phyloP scores from a whole-genome alignment of 2,888 invertebrate genomes.

The Diaphora mendica region DNA sequence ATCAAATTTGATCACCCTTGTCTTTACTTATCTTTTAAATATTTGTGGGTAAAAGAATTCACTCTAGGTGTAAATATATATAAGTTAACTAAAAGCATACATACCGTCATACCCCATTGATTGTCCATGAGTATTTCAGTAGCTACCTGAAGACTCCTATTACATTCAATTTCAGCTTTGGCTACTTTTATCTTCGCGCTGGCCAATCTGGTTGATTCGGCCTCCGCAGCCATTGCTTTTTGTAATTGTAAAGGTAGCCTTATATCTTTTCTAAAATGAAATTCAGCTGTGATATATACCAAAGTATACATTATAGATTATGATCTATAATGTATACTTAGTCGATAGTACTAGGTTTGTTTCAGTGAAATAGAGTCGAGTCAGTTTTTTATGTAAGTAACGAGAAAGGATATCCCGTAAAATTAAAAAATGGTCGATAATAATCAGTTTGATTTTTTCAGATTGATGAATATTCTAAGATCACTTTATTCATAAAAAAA shows the following conservation, averaged over 20 bases:
- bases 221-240: conserved; percentile 88
- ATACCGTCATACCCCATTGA: conserved; percentile 79
- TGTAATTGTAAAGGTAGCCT: conserved; percentile 80
- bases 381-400: not conserved
- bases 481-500: too few species aligned
- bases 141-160: conserved; percentile 87
- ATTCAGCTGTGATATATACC: not conserved
- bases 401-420: not conserved
- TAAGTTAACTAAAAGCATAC: conserved; percentile 27
- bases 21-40: not conserved
- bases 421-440: not conserved
- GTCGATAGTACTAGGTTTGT: not conserved
- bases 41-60: not conserved
- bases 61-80: not conserved
- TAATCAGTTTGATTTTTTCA: too few species aligned
- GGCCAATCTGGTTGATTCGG: conserved; percentile 87
- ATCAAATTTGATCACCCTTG: not conserved
- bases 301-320: too few species aligned
- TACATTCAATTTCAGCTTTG: conserved; percentile 88
- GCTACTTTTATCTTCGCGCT: conserved; percentile 89
- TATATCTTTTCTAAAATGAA: conserved; percentile 63
- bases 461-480: too few species aligned
- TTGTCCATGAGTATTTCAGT: conserved; percentile 87
- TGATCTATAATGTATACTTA: not conserved
- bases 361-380: not conserved